Evolutionary conservation across 2,888 invertebrate genomes (phyloP).

Genomic region (Plagiodera versicolora): DNA sequence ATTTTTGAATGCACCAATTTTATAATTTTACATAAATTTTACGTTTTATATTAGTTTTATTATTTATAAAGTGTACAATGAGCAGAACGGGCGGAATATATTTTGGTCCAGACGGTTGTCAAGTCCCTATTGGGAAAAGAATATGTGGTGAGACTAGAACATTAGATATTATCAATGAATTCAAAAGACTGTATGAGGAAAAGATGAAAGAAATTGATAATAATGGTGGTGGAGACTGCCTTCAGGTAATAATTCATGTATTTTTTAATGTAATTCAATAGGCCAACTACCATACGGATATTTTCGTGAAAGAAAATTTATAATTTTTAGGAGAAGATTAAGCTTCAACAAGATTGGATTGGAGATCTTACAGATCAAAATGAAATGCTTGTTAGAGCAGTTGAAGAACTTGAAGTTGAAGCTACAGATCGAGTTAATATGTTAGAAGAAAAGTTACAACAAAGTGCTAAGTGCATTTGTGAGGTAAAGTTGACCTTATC

Average conservation of each 20-base stretch:
- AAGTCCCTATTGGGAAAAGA: conserved; percentile 35
- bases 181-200: conserved; percentile 65
- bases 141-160: conserved; percentile 51
- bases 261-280: neutral
- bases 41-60: conserved; percentile 29
- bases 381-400: conserved; percentile 64
- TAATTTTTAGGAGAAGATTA: conserved; percentile 63
- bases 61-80: conserved; percentile 28
- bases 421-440: conserved; percentile 62
- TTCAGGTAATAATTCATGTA: conserved; percentile 37
- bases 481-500: conserved; percentile 43
- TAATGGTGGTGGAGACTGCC: conserved; percentile 53
- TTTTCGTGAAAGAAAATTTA: neutral
- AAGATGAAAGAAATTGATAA: conserved; percentile 62
- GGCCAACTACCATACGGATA: neutral
- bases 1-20: conserved; percentile 21
- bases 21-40: conserved; percentile 30
- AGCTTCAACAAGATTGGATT: conserved; percentile 67
- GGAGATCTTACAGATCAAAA: conserved; percentile 70
- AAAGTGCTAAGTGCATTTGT: conserved; percentile 52
- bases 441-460: conserved; percentile 59
- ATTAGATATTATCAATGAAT: conserved; percentile 60
- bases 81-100: conserved; percentile 21
- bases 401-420: conserved; percentile 69
- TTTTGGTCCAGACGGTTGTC: conserved; percentile 37